A percentile compares a stretch with the other conserved stretches of the same genome.
Conservation (phyloP, 2,888 invertebrate genomes). For the Troides aeacus region DNA sequence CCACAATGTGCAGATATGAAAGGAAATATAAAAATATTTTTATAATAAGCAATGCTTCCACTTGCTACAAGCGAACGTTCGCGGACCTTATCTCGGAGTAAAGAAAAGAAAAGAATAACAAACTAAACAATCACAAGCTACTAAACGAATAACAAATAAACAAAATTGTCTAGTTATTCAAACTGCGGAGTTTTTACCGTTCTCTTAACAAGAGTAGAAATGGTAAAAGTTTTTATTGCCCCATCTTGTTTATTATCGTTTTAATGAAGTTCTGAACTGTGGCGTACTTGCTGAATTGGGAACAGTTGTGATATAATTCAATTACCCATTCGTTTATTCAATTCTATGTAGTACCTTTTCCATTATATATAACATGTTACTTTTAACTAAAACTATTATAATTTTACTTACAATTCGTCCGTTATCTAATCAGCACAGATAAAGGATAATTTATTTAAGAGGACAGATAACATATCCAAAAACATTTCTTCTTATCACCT, state of each 20-base stretch:
- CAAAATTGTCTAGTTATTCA: conserved; percentile 27
- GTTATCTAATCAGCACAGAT: neutral
- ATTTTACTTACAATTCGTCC: neutral
- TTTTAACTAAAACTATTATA: neutral
- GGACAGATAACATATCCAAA: too few relatives aligned
- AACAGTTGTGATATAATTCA: conserved; percentile 17
- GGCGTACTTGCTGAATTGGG: conserved; percentile 6
- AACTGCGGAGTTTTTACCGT: conserved; percentile 23
- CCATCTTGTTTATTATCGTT: conserved; percentile 27
- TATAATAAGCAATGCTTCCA: neutral
- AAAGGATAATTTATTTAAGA: too few relatives aligned
- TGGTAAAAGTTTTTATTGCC: conserved; percentile 29
- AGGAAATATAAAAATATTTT: conserved; percentile 6
- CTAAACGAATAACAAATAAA: conserved; percentile 23
- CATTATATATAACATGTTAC: neutral
- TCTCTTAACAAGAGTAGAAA: conserved; percentile 24
- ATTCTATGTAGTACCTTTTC: neutral
- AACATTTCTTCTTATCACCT: too few relatives aligned
- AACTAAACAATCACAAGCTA: conserved; percentile 19
- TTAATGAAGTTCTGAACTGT: conserved; percentile 26
- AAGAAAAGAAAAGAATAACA: conserved; percentile 25
- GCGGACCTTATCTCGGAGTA: conserved; percentile 1
- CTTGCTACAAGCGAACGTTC: conserved; percentile 3
- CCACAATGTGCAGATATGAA: conserved; percentile 2
- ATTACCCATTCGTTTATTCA: conserved; percentile 8